These are phyloP conservation scores for Tor tambroides DNA, from an alignment of 2,113 vertebrate genomes.

Conservation along the genomic window DNA sequence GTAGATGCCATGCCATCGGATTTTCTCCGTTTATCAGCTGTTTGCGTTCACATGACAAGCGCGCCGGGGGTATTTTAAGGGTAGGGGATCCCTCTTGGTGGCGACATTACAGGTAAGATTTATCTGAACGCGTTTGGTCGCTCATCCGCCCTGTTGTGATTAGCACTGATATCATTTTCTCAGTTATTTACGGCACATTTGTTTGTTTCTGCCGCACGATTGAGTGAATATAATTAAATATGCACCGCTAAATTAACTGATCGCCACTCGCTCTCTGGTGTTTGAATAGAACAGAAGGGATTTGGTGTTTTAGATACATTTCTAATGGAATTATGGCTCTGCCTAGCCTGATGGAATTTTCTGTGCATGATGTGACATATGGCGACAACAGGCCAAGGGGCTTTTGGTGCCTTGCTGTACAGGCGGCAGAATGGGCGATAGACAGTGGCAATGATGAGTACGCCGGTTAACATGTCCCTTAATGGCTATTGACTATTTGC, in stretches of 20 bases:
- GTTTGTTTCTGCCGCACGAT: background rate
- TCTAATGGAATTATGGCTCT: background rate
- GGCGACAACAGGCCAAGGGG: slow-evolving; percentile 12
- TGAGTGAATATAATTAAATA: background rate
- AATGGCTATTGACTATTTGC: slow-evolving; percentile 22
- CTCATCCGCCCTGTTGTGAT: slow-evolving; percentile 14
- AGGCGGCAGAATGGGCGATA: background rate
- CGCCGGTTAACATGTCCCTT: background rate
- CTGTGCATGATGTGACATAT: slow-evolving; percentile 15
- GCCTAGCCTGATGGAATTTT: background rate
- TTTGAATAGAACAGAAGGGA: background rate
- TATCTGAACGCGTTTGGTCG: slow-evolving; percentile 14
- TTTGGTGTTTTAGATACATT: background rate
- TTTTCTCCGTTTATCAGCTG: background rate
- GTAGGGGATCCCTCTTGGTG: slow-evolving; percentile 17
- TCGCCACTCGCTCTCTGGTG: background rate
- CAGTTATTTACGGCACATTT: background rate
- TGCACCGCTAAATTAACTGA: background rate
- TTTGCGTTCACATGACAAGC: slow-evolving; percentile 2
- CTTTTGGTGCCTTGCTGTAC: background rate
- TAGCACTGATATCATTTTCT: slow-evolving; percentile 4
- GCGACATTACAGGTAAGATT: slow-evolving; percentile 42
- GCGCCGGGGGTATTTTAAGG: slow-evolving; percentile 1
- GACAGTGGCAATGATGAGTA: slow-evolving; percentile 9
- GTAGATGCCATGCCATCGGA: slow-evolving; percentile 41